phyloP scores from a whole-genome alignment of 1,140 invertebrate species.

The Scaptomyza pallida region DNA sequence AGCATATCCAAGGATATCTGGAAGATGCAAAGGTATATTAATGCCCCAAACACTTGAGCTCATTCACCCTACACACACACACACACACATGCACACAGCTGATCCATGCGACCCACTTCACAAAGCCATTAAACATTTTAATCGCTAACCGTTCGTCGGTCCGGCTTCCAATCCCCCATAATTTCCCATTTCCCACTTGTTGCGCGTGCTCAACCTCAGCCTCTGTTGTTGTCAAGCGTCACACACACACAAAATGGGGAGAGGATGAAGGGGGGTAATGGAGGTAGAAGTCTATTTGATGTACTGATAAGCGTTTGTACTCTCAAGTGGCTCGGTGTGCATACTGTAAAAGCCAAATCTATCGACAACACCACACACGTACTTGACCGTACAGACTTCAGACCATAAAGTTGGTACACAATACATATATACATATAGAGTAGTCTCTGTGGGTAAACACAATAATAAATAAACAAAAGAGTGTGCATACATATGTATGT shows the following conservation, averaged over 20 bases:
- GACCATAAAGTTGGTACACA: slow-evolving; percentile 49
- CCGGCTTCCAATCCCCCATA: no score
- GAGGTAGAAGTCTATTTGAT: slow-evolving; percentile 22
- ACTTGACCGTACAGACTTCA: slow-evolving; percentile 59
- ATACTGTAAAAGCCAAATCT: slow-evolving; percentile 68
- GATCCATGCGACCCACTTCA: background rate
- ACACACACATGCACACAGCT: no score
- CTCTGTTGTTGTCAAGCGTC: slow-evolving; percentile 35
- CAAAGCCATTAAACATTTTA: background rate
- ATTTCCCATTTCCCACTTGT: background rate
- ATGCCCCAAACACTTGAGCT: no score
- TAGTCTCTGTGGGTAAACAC: slow-evolving; percentile 50
- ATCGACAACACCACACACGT: slow-evolving; percentile 64
- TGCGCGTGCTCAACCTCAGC: background rate
- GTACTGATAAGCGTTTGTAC: slow-evolving; percentile 32
- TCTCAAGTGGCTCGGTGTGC: slow-evolving; percentile 30
- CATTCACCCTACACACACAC: no score
- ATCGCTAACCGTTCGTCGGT: no score
- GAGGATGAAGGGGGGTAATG: slow-evolving; percentile 1
- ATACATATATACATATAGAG: slow-evolving; percentile 33
- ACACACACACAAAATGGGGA: background rate
- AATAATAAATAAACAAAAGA: slow-evolving; percentile 61
- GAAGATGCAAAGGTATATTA: slow-evolving; percentile 89
- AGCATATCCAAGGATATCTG: slow-evolving; percentile 92
- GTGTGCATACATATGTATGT: slow-evolving; percentile 44